Evolutionary conservation across 2,888 invertebrate genomes (phyloP), one percentile per base, ranked within the genome.

Genomic region (Microctonus aethiopoides): DNA sequence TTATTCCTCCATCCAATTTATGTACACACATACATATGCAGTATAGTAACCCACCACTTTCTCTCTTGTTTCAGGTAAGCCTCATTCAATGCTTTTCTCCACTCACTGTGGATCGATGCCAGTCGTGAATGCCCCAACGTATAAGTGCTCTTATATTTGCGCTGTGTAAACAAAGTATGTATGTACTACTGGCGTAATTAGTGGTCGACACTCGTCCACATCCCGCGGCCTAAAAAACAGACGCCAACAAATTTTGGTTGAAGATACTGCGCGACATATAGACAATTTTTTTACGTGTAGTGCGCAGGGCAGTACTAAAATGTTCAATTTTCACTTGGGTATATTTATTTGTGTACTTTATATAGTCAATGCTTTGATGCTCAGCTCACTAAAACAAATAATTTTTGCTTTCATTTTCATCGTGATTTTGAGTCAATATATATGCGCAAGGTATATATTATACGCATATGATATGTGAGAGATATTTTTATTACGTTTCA

Each of bases 11-110:
- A 32, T 29, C 16, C 29, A 57, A n/a, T n/a, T 71, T 64, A 57
- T 67, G 72, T 26, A 62, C 34, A 56, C 16, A 51, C n/a, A 64
- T 70, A 71, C 69, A 73, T 65, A n/a, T n/a, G n/a, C n/a, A n/a
- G n/a, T n/a, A n/a, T n/a, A 71, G 72, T 75, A 76, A 76, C 73
- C 70, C 74, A 73, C 65, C 73, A 73, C 72, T 74, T 75, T 79
- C 75, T 72, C 77, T 80, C 77, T 78, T 83, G 79, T 84, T 83
- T 70, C 83, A 84, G 84, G 84, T 84, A 82, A 84, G 84, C 78
- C 46, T 16, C 16, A 7, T 46, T 46, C 46, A 69, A 68, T 67
- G 66, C 69, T 70, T 59, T 68, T 67, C 70, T 75, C 29, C 73
- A 68, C 70, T 74, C 70, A 24, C 65, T 39, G 57, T 60, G 62